Evolutionary conservation across 1,140 invertebrate genomes (phyloP), one percentile per base, ranked within the genome.

Genomic region (Drosophila navojoa): DNA sequence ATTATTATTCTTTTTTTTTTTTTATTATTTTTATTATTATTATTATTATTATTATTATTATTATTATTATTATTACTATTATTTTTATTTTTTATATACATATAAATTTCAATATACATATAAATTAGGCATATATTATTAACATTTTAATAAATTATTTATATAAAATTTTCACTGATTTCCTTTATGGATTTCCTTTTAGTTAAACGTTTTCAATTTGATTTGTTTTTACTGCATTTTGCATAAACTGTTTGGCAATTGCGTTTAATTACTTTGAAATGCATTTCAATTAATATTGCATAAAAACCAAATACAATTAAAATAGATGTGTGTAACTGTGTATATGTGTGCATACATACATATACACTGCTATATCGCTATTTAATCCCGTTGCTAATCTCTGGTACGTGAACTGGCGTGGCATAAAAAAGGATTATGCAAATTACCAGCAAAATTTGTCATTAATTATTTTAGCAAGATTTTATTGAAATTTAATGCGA

Each of bases 231-330:
- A 15, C 54, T 25, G 25, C 11, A 22, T 29, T 44, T 15, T 6
- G 3, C 45, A 47, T 47, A 3, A 45, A 63, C 60, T 52, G 55
- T 29, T 19, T 57, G 10, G 9, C n/a, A 27, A 45, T 53, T 22
- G 16, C 11, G 42, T 72, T 57, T 38, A 75, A 81, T 67, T 81
- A 55, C 52, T 50, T 66, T 29, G 16, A 66, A 79, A 71, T 64
- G 53, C 53, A 69, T 76, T 79, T 82, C 71, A 82, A 82, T 78
- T 78, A 71, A 75, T 35, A 25, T 55, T 75, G 11, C 49, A 52
- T 35, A 52, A 59, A 9, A 38, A 5, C 15, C 25, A 3, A 6
- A 25, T 5, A 29, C 27, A 29, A 29, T 5, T 29, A 6, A 4
- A 29, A 29, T 29, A 5, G 4, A 29, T 29, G 5, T 0, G 27